Conservation (phyloP, 92 coral and sea anemone genomes). For the Actinernus sp. region DNA sequence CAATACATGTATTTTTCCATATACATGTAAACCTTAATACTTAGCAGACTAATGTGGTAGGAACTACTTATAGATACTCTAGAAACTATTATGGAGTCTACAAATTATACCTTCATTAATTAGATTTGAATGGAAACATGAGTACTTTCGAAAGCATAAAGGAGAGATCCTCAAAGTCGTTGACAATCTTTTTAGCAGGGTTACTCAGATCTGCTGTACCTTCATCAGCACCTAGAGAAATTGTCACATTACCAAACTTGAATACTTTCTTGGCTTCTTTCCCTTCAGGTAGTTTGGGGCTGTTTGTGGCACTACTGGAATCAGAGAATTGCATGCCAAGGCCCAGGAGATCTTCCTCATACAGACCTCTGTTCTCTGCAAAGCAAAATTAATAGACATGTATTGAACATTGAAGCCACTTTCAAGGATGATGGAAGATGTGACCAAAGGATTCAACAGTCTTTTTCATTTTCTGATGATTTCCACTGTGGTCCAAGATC, state of each 20-base stretch:
- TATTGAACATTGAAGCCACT: not conserved
- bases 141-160: conserved; percentile 93
- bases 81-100: not conserved
- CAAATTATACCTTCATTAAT: not conserved
- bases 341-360: conserved; percentile 83
- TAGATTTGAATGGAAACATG: conserved; percentile 93
- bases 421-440: too few species aligned
- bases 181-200: conserved; percentile 62
- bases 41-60: too few species aligned
- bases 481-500: too few species aligned
- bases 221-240: conserved; percentile 69
- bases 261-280: conserved; percentile 61
- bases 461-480: too few species aligned
- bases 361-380: conserved; percentile 68
- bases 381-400: not conserved
- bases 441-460: too few species aligned
- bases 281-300: conserved; percentile 17
- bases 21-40: too few species aligned
- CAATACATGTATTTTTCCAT: too few species aligned
- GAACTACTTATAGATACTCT: too few species aligned
- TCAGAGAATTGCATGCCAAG: conserved; percentile 71
- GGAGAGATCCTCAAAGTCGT: conserved; percentile 85
- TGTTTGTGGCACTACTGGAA: conserved; percentile 26
- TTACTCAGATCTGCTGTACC: conserved; percentile 57
- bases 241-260: conserved; percentile 80